Conservation (phyloP, 1,140 invertebrate species). For the Grapholita molesta region DNA sequence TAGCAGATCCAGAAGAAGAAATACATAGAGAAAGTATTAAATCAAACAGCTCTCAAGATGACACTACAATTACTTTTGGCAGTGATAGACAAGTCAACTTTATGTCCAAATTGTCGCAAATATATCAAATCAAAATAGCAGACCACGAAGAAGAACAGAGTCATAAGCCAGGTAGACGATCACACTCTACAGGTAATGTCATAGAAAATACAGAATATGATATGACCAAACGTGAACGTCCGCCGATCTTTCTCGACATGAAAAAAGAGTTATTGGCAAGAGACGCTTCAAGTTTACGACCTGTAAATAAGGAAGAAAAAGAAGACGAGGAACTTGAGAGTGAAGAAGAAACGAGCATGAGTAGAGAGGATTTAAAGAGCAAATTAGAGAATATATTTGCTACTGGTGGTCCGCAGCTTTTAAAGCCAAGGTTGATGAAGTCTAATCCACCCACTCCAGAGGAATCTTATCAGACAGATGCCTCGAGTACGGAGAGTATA, state of each 20-base stretch:
- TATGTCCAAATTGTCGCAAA: slow-evolving; percentile 60
- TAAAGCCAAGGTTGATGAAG: slow-evolving; percentile 55
- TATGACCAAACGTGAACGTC: slow-evolving; percentile 30
- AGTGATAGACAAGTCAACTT: slow-evolving; percentile 66
- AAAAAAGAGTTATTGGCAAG: slow-evolving; percentile 54
- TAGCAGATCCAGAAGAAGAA: slow-evolving; percentile 36
- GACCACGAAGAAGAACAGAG: slow-evolving; percentile 35
- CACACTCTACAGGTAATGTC: slow-evolving; percentile 55
- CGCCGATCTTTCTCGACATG: slow-evolving; percentile 48
- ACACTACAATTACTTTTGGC: slow-evolving; percentile 59
- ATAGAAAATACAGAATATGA: slow-evolving; percentile 43
- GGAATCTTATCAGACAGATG: slow-evolving; percentile 54
- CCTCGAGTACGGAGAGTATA: slow-evolving; percentile 57
- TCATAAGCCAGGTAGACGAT: slow-evolving; percentile 48
- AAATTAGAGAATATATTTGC: slow-evolving; percentile 65
- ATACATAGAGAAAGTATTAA: slow-evolving; percentile 55
- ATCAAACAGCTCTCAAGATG: slow-evolving; percentile 55
- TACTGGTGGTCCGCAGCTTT: slow-evolving; percentile 49
- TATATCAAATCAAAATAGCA: slow-evolving; percentile 59
- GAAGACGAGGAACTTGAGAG: slow-evolving; percentile 25
- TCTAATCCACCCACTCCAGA: slow-evolving; percentile 65
- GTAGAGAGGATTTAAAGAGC: slow-evolving; percentile 58
- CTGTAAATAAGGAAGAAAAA: slow-evolving; percentile 35
- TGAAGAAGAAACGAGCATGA: slow-evolving; percentile 51
- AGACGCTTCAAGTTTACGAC: slow-evolving; percentile 40